Evolutionary conservation across 2,888 invertebrate species (phyloP).

Genomic region (Drosophila putrida): DNA sequence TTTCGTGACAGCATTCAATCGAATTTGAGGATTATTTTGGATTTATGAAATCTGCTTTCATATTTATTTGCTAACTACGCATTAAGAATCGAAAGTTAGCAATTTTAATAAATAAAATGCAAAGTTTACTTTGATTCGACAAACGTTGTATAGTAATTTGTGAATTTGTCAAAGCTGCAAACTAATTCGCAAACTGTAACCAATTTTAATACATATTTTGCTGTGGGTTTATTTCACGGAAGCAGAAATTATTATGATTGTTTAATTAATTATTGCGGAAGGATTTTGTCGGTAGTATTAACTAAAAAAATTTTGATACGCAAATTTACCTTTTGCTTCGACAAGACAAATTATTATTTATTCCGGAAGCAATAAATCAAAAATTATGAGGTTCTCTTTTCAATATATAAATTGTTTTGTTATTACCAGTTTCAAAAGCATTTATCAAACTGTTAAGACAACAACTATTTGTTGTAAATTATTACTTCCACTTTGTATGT

Average conservation of each 20-base stretch:
- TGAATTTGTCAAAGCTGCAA: slow-evolving; percentile 26
- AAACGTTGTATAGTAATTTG: slow-evolving; percentile 11
- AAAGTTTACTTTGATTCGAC: slow-evolving; percentile 18
- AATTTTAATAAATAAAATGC: slow-evolving; percentile 35
- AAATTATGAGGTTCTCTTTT: not conserved
- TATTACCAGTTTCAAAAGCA: slow-evolving; percentile 6
- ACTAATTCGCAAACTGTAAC: slow-evolving; percentile 11
- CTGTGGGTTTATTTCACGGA: slow-evolving; percentile 23
- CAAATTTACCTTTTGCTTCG: not conserved
- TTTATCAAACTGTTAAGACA: not conserved
- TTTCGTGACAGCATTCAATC: slow-evolving; percentile 27
- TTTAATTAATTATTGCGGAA: slow-evolving; percentile 32
- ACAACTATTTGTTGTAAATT: slow-evolving; percentile 10
- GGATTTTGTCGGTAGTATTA: slow-evolving; percentile 15
- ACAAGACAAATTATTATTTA: slow-evolving; percentile 11
- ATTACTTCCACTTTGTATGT: slow-evolving; percentile 21
- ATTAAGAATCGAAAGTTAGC: slow-evolving; percentile 41
- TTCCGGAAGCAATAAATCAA: slow-evolving; percentile 46
- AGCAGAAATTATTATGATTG: slow-evolving; percentile 38
- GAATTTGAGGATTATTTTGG: slow-evolving; percentile 22
- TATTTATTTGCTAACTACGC: slow-evolving; percentile 58
- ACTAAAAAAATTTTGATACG: slow-evolving; percentile 9
- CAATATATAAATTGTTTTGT: slow-evolving; percentile 18
- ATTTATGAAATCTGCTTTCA: slow-evolving; percentile 31
- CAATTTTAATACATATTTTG: slow-evolving; percentile 8